These are phyloP conservation scores for Homalodisca vitripennis DNA, from an alignment of 1,140 invertebrate genomes.

Conservation along the genomic window DNA sequence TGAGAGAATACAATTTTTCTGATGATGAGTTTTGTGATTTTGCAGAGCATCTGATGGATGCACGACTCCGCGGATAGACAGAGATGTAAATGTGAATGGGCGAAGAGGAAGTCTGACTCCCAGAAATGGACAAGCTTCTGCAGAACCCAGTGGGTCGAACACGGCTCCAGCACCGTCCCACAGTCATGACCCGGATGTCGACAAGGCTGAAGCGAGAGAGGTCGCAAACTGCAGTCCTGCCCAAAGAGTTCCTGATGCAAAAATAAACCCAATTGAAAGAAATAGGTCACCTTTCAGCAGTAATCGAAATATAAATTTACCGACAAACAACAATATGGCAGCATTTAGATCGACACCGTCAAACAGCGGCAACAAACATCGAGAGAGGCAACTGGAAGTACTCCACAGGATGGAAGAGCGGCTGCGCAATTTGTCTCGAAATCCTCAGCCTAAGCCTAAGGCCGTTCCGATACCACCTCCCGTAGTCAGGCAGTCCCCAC, in stretches of 20 bases:
- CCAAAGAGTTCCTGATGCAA: too few relatives aligned
- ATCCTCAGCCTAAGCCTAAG: constrained; percentile 3
- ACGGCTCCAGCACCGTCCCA: not conserved
- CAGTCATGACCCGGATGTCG: too few relatives aligned
- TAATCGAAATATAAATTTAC: not conserved
- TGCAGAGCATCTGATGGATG: constrained; percentile 28
- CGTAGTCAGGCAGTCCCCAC: not conserved
- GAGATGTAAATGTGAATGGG: constrained; percentile 72
- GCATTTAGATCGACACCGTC: constrained; percentile 21
- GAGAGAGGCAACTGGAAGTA: constrained; percentile 60
- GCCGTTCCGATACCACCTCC: constrained; percentile 45
- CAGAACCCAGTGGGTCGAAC: too few relatives aligned
- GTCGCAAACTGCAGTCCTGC: too few relatives aligned
- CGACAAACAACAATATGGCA: constrained; percentile 15
- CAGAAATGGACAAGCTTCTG: not conserved
- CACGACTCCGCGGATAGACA: constrained; percentile 49
- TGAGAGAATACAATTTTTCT: too few relatives aligned
- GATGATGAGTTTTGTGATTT: constrained; percentile 4
- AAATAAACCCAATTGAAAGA: too few relatives aligned
- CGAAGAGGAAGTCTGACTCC: constrained; percentile 52
- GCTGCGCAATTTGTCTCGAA: constrained; percentile 44
- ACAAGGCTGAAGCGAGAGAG: too few relatives aligned
- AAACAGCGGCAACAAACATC: constrained; percentile 46
- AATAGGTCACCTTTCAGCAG: not conserved
- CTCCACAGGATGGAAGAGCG: constrained; percentile 60